Evolutionary conservation across 2,797 vertebrate species (phyloP).

Genomic region (Labroides dimidiatus): DNA sequence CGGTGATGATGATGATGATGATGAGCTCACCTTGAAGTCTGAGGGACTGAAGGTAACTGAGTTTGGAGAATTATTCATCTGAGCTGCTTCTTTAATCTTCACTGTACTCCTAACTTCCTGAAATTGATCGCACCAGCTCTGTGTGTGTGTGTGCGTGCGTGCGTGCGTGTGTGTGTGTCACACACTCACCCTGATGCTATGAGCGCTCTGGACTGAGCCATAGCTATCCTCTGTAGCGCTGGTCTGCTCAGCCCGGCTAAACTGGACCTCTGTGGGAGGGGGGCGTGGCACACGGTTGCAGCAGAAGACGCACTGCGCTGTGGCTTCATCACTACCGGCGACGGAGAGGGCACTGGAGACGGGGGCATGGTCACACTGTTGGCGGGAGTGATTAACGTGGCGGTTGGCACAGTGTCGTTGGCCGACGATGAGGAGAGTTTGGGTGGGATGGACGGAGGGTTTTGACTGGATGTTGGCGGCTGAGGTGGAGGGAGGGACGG

Average conservation of each 20-base stretch:
- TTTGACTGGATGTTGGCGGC: constrained; percentile 66
- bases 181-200: constrained; percentile 93
- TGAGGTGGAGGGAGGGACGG: constrained; percentile 80
- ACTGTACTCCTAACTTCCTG: too few species aligned
- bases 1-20: too few species aligned
- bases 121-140: neutral
- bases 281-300: constrained; percentile 72
- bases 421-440: constrained; percentile 60
- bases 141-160: neutral
- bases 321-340: constrained; percentile 76
- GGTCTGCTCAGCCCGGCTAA: constrained; percentile 88
- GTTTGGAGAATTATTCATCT: too few species aligned
- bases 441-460: constrained; percentile 61
- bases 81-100: too few species aligned
- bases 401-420: constrained; percentile 77
- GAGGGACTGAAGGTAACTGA: too few species aligned
- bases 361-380: constrained; percentile 70
- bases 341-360: constrained; percentile 68
- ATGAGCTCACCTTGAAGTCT: too few species aligned
- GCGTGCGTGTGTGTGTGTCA: neutral
- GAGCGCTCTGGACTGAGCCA: constrained; percentile 94
- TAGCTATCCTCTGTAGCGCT: constrained; percentile 91
- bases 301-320: constrained; percentile 57
- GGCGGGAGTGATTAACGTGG: constrained; percentile 81
- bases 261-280: constrained; percentile 82